Percentiles rank a stretch among this genome's conserved stretches.
phyloP scores from a whole-genome alignment of 2,888 invertebrate genomes.

The Dryobota labecula region DNA sequence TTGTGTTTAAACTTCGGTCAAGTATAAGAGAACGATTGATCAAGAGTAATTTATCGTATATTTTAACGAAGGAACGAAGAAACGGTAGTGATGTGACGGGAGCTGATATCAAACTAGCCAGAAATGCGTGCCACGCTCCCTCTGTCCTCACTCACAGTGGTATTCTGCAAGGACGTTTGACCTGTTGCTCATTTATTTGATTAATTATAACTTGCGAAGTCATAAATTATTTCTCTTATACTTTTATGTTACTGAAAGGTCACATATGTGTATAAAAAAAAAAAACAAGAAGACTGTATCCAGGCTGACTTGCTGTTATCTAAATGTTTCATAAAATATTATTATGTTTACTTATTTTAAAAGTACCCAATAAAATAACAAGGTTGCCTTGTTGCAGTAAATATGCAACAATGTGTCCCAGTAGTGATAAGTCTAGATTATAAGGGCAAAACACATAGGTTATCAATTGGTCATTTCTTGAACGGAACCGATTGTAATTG shows the following conservation, averaged over 20 bases:
- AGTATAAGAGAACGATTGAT: slow-evolving; percentile 52
- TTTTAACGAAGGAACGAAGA: slow-evolving; percentile 73
- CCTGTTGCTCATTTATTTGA: slow-evolving; percentile 64
- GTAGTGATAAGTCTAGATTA: slow-evolving; percentile 12
- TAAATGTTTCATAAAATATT: neutral
- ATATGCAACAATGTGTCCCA: slow-evolving; percentile 17
- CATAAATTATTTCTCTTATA: slow-evolving; percentile 7
- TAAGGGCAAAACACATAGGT: slow-evolving; percentile 29
- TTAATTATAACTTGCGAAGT: slow-evolving; percentile 46
- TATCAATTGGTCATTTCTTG: slow-evolving; percentile 17
- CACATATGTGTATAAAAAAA: neutral
- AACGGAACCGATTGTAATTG: slow-evolving; percentile 8
- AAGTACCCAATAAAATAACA: neutral
- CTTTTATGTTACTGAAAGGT: slow-evolving; percentile 4
- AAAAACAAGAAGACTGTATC: neutral
- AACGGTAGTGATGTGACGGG: slow-evolving; percentile 86
- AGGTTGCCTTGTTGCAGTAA: neutral
- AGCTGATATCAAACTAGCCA: slow-evolving; percentile 89
- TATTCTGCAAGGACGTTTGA: slow-evolving; percentile 82
- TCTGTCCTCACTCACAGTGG: slow-evolving; percentile 81
- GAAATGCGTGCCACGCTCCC: slow-evolving; percentile 88
- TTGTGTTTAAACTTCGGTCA: slow-evolving; percentile 42
- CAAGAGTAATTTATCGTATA: slow-evolving; percentile 72
- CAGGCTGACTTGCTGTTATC: neutral
- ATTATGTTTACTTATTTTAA: neutral